Base-by-base conservation (phyloP, 2,797 vertebrate species). In the Cetoscarus ocellatus region DNA sequence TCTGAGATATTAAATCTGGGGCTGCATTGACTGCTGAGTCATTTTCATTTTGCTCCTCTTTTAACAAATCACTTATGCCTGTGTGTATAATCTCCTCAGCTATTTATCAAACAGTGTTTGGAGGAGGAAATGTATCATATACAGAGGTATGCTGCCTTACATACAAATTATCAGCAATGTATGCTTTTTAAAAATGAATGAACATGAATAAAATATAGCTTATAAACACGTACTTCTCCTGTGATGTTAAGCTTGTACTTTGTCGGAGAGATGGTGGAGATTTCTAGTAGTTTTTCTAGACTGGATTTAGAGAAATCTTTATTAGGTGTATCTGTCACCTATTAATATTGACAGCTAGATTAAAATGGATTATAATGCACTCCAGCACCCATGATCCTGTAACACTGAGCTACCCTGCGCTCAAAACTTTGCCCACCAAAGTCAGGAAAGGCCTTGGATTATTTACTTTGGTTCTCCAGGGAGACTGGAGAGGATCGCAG, bases 361-460 rank as follows among this genome's bases (percentile, higher is more conserved):
- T 65, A 62, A 12, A 76, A 51, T 6, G 50, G 55, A 76, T 80
- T 74, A 54, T 18, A 67, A 80, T 65, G 61, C 49, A 58, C 17
- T 70, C 10, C 38, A 38, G 34, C 45, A 75, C 50, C 18, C 35
- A 49, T 58, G 59, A 67, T 66, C 73, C 62, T 59, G 40, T 72
- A 73, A 77, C 53, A 68, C 27, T 6, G 66, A 49, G 50, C 64
- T 77, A 27, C 61, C 19, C 55, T 47, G 51, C 35, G 35, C 53
- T 73, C 50, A 50, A 67, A 43, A 73, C 59, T 73, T 67, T 40
- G 49, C 61, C 40, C 35, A 45, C 58, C 39, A 76, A 79, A 75
- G 61, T 77, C 49, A 61, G 79, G 75, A 48, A 66, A 59, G 51
- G 69, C 39, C 56, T 78, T 91, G 56, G 85, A 88, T 92, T 74